phyloP scores from a whole-genome alignment of 1,140 invertebrate genomes.

The Augochlora pura region DNA sequence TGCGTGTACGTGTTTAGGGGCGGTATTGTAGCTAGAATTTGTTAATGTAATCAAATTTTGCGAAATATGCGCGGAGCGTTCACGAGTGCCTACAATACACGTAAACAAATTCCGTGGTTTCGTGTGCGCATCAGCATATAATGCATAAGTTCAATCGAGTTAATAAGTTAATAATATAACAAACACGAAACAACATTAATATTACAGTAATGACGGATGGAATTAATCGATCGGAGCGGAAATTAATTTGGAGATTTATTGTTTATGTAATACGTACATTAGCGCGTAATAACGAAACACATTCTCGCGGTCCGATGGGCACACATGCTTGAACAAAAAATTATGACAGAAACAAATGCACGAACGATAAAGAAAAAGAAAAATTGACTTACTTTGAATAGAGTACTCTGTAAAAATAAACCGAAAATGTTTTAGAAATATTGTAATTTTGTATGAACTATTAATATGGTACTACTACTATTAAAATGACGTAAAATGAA shows the following conservation, averaged over 20 bases:
- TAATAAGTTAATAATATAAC: constrained; percentile 5
- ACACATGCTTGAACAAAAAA: neutral
- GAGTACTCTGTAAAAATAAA: constrained; percentile 2
- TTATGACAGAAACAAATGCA: neutral
- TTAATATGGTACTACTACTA: neutral
- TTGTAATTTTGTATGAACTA: neutral
- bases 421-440: neutral
- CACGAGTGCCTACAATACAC: neutral
- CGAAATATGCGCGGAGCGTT: too few species aligned
- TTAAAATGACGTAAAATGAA: neutral
- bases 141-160: neutral
- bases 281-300: neutral
- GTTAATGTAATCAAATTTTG: too few species aligned
- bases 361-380: neutral
- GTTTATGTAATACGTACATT: neutral
- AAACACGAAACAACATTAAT: neutral
- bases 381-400: neutral
- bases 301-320: neutral
- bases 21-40: too few species aligned
- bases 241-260: constrained; percentile 34
- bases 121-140: neutral
- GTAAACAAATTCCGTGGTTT: neutral
- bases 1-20: too few species aligned
- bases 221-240: neutral
- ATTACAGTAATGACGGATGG: neutral